These are phyloP conservation scores for Actenoides hombroni DNA, from an alignment of 2,113 vertebrate genomes.

Conservation along the genomic window DNA sequence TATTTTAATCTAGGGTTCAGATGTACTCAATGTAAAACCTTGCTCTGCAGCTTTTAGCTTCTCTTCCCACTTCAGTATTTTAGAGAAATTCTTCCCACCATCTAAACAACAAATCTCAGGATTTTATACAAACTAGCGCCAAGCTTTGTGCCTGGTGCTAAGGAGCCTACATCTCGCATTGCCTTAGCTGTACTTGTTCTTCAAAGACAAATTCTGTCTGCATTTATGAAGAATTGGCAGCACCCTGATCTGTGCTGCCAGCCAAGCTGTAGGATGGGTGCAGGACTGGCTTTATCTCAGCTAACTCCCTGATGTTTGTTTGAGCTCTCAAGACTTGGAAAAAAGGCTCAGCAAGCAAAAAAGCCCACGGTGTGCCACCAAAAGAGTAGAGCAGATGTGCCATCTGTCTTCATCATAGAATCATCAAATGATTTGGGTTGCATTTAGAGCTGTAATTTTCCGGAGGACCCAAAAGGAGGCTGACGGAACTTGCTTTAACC, in stretches of 20 bases:
- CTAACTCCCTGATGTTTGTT: background rate
- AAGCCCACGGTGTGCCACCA: background rate
- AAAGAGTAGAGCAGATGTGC: background rate
- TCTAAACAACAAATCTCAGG: background rate
- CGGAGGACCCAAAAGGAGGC: background rate
- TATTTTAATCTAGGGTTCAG: background rate
- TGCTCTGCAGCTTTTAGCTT: background rate
- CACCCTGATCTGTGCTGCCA: background rate
- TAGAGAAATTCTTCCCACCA: rapidly evolving
- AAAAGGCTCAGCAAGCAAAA: background rate
- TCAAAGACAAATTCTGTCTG: background rate
- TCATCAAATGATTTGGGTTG: background rate
- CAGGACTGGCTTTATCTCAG: background rate
- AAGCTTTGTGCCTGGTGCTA: background rate
- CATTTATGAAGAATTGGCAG: background rate
- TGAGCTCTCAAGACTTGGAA: background rate
- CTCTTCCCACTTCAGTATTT: background rate
- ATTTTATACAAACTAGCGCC: background rate
- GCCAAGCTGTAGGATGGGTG: background rate
- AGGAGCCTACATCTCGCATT: background rate
- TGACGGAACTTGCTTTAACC: background rate
- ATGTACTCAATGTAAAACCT: background rate
- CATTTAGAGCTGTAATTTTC: background rate
- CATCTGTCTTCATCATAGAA: background rate
- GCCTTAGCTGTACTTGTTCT: background rate